Percentiles rank a stretch among this genome's conserved stretches.
These are phyloP conservation scores for Drosophila mettleri DNA, from an alignment of 2,888 invertebrate genomes.

Conservation along the genomic window DNA sequence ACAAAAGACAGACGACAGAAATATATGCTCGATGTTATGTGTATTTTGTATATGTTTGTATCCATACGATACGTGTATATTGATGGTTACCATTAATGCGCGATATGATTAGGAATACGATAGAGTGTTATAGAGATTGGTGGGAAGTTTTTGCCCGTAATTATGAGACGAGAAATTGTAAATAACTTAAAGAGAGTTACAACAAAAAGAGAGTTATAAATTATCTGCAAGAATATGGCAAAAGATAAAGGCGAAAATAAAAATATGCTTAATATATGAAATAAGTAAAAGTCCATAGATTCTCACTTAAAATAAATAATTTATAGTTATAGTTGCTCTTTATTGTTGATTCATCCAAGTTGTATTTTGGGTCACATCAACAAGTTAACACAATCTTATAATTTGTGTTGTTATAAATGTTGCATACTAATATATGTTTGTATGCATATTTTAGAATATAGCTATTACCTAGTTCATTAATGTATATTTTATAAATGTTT, in stretches of 20 bases:
- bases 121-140: slow-evolving; percentile 62
- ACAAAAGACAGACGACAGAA: slow-evolving; percentile 25
- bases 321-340: slow-evolving; percentile 52
- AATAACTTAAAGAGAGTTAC: not conserved
- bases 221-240: not conserved
- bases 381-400: slow-evolving; percentile 32
- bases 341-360: slow-evolving; percentile 50
- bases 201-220: not conserved
- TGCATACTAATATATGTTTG: slow-evolving; percentile 60
- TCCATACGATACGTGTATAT: slow-evolving; percentile 16
- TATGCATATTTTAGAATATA: slow-evolving; percentile 75
- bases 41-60: slow-evolving; percentile 10
- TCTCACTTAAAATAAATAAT: slow-evolving; percentile 61
- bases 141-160: slow-evolving; percentile 67
- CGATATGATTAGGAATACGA: slow-evolving; percentile 22
- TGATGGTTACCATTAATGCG: slow-evolving; percentile 16
- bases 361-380: slow-evolving; percentile 31
- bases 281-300: slow-evolving; percentile 62
- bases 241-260: not conserved
- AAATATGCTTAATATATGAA: slow-evolving; percentile 11
- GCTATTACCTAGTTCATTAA: slow-evolving; percentile 74
- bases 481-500: slow-evolving; percentile 79
- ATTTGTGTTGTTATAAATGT: slow-evolving; percentile 25
- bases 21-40: not conserved
- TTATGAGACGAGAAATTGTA: slow-evolving; percentile 18